phyloP scores from a whole-genome alignment of 2,797 vertebrate genomes.

The Coreius guichenoti region DNA sequence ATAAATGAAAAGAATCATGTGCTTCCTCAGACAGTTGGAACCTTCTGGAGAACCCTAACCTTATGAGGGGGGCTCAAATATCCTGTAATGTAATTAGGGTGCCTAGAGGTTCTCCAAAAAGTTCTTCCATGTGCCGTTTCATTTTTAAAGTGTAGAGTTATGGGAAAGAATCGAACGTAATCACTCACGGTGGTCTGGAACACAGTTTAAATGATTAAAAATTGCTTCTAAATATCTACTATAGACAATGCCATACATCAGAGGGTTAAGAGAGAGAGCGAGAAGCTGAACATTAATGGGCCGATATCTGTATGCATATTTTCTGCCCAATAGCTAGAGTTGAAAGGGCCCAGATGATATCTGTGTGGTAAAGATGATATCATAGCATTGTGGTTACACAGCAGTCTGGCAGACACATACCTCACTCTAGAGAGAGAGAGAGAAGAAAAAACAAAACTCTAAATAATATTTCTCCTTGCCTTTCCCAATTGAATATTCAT shows the following conservation, averaged over 20 bases:
- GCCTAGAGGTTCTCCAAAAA: not conserved
- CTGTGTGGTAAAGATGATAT: constrained; percentile 67
- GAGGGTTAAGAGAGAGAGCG: constrained; percentile 16
- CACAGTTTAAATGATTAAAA: not conserved
- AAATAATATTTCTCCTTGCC: constrained; percentile 64
- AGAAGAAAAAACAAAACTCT: constrained; percentile 58
- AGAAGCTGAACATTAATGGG: constrained; percentile 28
- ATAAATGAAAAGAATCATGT: not conserved
- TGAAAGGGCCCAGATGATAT: constrained; percentile 64
- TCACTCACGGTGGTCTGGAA: not conserved
- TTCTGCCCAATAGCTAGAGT: constrained; percentile 65
- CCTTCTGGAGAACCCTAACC: not conserved
- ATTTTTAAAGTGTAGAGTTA: not conserved
- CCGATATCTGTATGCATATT: constrained; percentile 52
- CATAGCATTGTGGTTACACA: constrained; percentile 59
- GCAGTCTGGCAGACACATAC: constrained; percentile 62
- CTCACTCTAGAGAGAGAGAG: constrained; percentile 45
- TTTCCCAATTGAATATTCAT: constrained; percentile 80
- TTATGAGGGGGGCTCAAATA: not conserved
- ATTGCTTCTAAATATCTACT: not conserved
- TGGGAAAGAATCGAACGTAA: not conserved
- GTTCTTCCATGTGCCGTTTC: not conserved
- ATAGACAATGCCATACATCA: not conserved
- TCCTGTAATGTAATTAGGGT: not conserved
- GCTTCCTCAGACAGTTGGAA: not conserved